Evolutionary conservation across 2,113 vertebrate species (phyloP), one percentile per base, ranked within the genome.

Genomic region (Thomomys bottae): DNA sequence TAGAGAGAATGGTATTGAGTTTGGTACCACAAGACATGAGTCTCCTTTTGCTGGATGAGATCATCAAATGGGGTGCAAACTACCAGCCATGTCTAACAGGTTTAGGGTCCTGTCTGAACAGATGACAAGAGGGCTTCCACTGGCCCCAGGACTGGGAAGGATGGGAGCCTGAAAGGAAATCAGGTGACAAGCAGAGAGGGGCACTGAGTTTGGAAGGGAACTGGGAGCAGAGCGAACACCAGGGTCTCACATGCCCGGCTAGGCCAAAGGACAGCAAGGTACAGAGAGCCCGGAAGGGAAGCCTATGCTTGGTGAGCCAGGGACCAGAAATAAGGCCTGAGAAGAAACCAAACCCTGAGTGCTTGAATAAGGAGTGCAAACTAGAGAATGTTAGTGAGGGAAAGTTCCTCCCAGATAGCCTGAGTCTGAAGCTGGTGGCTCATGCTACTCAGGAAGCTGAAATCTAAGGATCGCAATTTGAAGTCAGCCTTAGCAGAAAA

Each of bases 51-150:
- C n/a, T 67, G 57, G 36, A 4, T 78, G 18, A 32, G 10, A 40
- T 30, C 30, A 30, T 84, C 30, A 12, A 5, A 54, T 26, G 17
- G 38, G 70, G 30, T 68, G 45, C n/a, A 68, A 11, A 45, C 63
- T 63, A 82, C 7, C 18, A n/a, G n/a, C 64, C 34, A 2, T 24
- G 63, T 34, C 14, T 42, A 21, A 2, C 0, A 0, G 36, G 15
- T 64, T 26, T 61, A 38, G 67, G 34, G 40, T n/a, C 73, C 59
- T 82, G n/a, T 63, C 8, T 20, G 32, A 20, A 3, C 24, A 24
- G 10, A 9, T 15, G 17, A 24, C 49, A 70, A 70, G 8, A 75
- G 34, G 11, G 38, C 38, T 0, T 49, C 6, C 14, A 24, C 17
- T 3, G 36, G 21, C 63, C 34, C 32, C 63, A 54, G 45, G 24